Base-by-base conservation (phyloP, 1,140 invertebrate species). In the Drosophila busckii region DNA sequence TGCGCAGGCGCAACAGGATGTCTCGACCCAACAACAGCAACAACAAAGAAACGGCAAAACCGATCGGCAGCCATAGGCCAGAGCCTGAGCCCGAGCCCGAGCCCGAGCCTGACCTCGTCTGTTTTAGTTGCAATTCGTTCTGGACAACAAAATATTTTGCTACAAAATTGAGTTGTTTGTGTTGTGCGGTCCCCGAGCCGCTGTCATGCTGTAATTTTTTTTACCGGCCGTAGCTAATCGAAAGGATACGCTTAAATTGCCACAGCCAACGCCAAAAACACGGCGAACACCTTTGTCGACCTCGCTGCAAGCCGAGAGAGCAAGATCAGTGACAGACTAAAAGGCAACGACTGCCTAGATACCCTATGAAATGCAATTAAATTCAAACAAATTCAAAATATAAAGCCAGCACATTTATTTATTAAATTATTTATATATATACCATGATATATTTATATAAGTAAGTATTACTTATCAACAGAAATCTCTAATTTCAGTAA, bases 131-230 rank as follows among this genome's bases (percentile, higher is more conserved):
- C 64, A 15, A 82, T 82, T 83, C 75, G 75, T 83, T 82, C 46
- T 70, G 76, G 76, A 53, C 75, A 82, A 82, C 75, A 82, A 83
- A 82, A 82, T 82, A 82, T 82, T 82, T 82, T 70, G 66, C 76
- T 75, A 83, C 65, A 82, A 75, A 82, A 82, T 82, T 82, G 75
- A 82, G 76, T 54, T 82, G 75, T 66, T 46, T n/a, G n/a, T n/a
- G n/a, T 34, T 70, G 53, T 69, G 50, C 55, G 64, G 75, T 80
- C 75, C 48, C 42, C 29, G 32, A 10, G 29, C 22, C 22, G 40
- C 58, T 70, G 70, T 76, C 65, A 55, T 76, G 70, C 29, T 76
- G 70, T 70, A 76, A 76, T 78, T 78, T 63, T 55, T 70, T 69
- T 65, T 75, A 75, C 53, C 76, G 70, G 76, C 75, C 75, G 75